Conservation (phyloP, 1,140 invertebrate genomes). For the Drusus annulatus region DNA sequence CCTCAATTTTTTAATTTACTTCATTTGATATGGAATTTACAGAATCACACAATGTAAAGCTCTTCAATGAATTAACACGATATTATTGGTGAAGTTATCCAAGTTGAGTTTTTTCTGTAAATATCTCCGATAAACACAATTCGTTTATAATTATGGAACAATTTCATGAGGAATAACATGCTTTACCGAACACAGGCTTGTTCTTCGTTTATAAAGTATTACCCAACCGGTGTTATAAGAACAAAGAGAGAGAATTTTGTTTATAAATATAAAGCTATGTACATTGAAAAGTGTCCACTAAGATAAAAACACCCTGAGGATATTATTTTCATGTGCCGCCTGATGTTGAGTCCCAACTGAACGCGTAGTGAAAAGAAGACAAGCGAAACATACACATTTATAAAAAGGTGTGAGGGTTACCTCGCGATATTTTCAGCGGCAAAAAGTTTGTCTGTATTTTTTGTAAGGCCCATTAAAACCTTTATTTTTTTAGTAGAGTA, state of each 20-base stretch:
- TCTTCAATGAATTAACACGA: too few species aligned
- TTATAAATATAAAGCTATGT: background rate
- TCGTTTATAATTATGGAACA: background rate
- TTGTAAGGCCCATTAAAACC: background rate
- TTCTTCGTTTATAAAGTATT: too few species aligned
- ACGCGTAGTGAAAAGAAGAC: background rate
- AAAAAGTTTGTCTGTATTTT: background rate
- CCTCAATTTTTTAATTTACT: too few species aligned
- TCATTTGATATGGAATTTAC: too few species aligned
- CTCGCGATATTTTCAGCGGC: background rate
- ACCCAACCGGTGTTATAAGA: too few species aligned
- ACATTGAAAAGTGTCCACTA: background rate
- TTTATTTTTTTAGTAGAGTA: background rate
- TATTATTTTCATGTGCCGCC: slow-evolving; percentile 16
- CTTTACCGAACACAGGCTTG: too few species aligned
- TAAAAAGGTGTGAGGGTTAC: slow-evolving; percentile 23
- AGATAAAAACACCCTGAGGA: slow-evolving; percentile 15
- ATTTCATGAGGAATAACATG: too few species aligned
- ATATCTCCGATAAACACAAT: too few species aligned
- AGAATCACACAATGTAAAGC: too few species aligned
- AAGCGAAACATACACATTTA: background rate
- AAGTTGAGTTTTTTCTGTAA: too few species aligned
- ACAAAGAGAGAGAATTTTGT: slow-evolving; percentile 1
- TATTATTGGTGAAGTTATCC: too few species aligned
- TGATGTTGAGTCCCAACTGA: background rate